Evolutionary conservation across 1,140 invertebrate species (phyloP).

Genomic region (Drosophila ironensis): DNA sequence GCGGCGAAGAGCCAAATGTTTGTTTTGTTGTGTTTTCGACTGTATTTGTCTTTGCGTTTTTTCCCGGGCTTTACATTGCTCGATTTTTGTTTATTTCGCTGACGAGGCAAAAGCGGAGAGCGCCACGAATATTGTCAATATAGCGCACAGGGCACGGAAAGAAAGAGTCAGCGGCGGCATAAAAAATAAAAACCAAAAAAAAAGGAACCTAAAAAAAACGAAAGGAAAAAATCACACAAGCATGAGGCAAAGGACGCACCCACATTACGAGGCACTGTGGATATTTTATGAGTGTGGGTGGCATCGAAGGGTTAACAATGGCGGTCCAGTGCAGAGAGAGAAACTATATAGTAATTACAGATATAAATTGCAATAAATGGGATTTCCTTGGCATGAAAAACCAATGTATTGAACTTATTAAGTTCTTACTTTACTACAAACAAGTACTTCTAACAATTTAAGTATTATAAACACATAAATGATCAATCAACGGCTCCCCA

Average conservation of each 20-base stretch:
- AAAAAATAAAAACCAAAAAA: slow-evolving; percentile 29
- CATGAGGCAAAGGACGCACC: slow-evolving; percentile 47
- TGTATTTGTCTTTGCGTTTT: slow-evolving; percentile 70
- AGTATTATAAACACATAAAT: too few relatives aligned
- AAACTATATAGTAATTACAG: neutral
- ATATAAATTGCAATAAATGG: too few relatives aligned
- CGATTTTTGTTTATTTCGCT: slow-evolving; percentile 81
- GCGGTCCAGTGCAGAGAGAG: slow-evolving; percentile 17
- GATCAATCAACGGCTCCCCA: too few relatives aligned
- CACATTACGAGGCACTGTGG: slow-evolving; percentile 57
- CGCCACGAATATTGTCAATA: slow-evolving; percentile 76
- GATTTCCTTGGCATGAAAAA: too few relatives aligned
- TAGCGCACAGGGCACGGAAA: slow-evolving; percentile 10
- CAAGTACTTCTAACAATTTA: too few relatives aligned
- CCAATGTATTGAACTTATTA: too few relatives aligned
- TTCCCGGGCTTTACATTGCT: slow-evolving; percentile 45
- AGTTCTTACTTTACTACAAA: too few relatives aligned
- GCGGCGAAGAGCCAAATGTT: slow-evolving; percentile 63
- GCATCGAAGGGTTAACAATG: slow-evolving; percentile 71
- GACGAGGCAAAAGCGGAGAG: slow-evolving; percentile 69
- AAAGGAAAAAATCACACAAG: slow-evolving; percentile 24
- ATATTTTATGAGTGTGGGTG: slow-evolving; percentile 61
- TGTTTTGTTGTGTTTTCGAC: slow-evolving; percentile 70
- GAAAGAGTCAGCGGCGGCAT: slow-evolving; percentile 29
- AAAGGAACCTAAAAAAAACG: too few relatives aligned